A percentile compares a stretch with the other conserved stretches of the same genome.
Conservation (phyloP, 2,888 invertebrate genomes). For the Slavum lentiscoides region DNA sequence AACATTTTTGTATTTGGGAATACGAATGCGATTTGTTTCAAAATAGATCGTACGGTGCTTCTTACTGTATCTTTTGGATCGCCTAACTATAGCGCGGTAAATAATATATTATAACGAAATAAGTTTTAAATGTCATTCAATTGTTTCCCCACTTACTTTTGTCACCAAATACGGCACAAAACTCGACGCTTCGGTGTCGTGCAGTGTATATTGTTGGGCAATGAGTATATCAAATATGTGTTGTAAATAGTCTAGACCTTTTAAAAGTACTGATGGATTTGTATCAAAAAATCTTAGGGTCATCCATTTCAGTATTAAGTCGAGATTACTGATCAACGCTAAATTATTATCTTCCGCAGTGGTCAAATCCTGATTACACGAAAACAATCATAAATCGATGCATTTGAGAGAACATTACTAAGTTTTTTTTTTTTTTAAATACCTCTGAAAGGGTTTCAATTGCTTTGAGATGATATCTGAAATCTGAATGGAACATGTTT, state of each 20-base stretch:
- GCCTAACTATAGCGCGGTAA: constrained; percentile 69
- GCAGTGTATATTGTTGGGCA: constrained; percentile 79
- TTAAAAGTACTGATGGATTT: constrained; percentile 93
- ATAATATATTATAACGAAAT: constrained; percentile 30
- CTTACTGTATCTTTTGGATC: constrained; percentile 95
- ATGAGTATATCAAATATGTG: constrained; percentile 80
- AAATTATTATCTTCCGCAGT: constrained; percentile 67
- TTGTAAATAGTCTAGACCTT: constrained; percentile 90
- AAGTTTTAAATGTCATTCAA: not conserved
- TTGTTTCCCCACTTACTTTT: constrained; percentile 69
- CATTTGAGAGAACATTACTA: constrained; percentile 18
- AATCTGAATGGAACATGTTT: constrained; percentile 95
- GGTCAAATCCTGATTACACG: constrained; percentile 15
- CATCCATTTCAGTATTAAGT: constrained; percentile 94
- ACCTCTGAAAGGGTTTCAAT: constrained; percentile 84
- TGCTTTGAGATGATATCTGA: constrained; percentile 91
- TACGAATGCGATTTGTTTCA: constrained; percentile 81
- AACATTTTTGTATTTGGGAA: constrained; percentile 89
- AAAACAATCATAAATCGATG: constrained; percentile 8
- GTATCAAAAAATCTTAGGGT: constrained; percentile 97
- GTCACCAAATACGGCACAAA: constrained; percentile 93
- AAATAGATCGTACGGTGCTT: constrained; percentile 81
- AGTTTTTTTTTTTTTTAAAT: constrained; percentile 53
- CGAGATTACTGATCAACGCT: constrained; percentile 85
- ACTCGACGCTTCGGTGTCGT: constrained; percentile 87